Conservation (phyloP, 2,113 vertebrate genomes). For the Mesembrinibis cayennensis region DNA sequence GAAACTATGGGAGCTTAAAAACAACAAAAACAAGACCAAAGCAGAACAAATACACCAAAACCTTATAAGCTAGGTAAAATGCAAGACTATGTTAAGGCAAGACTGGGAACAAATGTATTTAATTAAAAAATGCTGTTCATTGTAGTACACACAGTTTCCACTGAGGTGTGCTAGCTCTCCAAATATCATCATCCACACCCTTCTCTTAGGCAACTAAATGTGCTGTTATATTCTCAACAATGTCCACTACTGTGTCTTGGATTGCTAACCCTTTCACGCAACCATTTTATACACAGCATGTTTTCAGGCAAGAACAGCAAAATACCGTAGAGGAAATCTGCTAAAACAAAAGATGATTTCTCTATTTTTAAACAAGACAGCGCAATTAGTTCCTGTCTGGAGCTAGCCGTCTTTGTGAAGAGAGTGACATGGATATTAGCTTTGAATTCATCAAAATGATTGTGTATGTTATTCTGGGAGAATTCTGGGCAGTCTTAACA, state of each 20-base stretch:
- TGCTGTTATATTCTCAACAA: not conserved
- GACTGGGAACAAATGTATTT: not conserved
- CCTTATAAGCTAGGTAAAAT: not conserved
- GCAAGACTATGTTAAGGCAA: not conserved
- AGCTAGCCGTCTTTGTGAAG: not conserved
- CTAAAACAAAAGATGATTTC: slow-evolving; percentile 31
- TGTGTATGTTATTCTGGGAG: not conserved
- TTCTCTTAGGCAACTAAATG: not conserved
- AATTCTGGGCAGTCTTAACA: not conserved
- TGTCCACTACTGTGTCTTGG: not conserved
- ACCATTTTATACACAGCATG: slow-evolving; percentile 12
- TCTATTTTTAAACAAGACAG: slow-evolving; percentile 12
- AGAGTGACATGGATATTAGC: not conserved
- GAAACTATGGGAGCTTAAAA: not conserved
- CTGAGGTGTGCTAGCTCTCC: slow-evolving; percentile 68
- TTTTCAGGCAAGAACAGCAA: slow-evolving; percentile 1
- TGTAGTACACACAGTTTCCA: slow-evolving; percentile 59
- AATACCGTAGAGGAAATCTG: not conserved
- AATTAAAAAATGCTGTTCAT: not conserved
- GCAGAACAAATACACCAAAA: not conserved
- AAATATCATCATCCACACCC: slow-evolving; percentile 30
- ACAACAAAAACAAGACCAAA: not conserved
- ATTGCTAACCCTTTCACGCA: slow-evolving; percentile 25
- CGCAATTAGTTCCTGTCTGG: not conserved
- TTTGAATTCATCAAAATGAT: slow-evolving; percentile 11